Percentiles rank a stretch among this genome's conserved stretches.
phyloP scores from a whole-genome alignment of 2,797 vertebrate genomes.

The Gallirallus australis region DNA sequence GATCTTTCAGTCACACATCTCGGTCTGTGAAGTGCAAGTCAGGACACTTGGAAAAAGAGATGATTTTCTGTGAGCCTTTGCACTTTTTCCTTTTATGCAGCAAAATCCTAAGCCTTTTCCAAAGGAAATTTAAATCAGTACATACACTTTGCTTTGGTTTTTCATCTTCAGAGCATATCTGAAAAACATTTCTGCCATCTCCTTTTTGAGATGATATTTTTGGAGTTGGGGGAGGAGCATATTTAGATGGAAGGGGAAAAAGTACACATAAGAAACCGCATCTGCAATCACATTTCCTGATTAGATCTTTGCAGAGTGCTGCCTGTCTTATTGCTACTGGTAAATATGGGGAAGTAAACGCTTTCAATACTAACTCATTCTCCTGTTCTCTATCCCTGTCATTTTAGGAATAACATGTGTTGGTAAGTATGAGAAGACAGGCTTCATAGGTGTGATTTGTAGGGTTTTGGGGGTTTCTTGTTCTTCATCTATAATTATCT shows the following conservation, averaged over 20 bases:
- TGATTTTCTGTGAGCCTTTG: background rate
- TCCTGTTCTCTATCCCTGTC: background rate
- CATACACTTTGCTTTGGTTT: too few species aligned
- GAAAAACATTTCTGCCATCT: background rate
- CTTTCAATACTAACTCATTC: background rate
- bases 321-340: background rate
- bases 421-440: background rate
- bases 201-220: background rate
- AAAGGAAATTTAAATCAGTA: background rate
- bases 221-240: background rate
- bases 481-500: background rate
- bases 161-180: background rate
- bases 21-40: background rate
- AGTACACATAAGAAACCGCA: conserved; percentile 21
- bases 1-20: background rate
- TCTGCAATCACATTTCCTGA: conserved; percentile 22
- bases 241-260: background rate
- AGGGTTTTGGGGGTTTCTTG: background rate
- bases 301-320: background rate
- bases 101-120: background rate
- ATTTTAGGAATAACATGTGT: background rate
- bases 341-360: background rate
- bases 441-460: background rate
- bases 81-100: background rate
- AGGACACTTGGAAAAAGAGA: background rate